Conservation (phyloP, 2,797 vertebrate genomes). For the Phylloscopus collybita region DNA sequence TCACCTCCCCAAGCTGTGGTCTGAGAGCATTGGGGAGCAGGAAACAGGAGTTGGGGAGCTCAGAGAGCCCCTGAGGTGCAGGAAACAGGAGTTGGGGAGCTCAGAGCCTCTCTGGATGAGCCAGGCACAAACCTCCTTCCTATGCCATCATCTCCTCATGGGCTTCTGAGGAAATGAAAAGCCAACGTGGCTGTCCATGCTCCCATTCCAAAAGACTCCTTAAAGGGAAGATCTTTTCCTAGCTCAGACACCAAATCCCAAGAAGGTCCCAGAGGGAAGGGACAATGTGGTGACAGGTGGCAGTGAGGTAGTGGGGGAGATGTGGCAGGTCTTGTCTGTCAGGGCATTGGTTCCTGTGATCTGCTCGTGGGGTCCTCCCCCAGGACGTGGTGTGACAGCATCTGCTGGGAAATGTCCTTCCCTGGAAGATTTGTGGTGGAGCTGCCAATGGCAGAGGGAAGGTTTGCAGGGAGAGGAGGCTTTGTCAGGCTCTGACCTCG, state of each 20-base stretch:
- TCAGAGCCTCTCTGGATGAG: not conserved
- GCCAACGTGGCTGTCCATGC: rapidly evolving
- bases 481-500: not conserved
- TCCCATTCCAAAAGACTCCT: not conserved
- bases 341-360: rapidly evolving
- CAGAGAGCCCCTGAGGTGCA: not conserved
- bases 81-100: not conserved
- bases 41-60: not conserved
- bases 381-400: not conserved
- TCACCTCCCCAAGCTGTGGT: not conserved
- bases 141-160: rapidly evolving
- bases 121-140: not conserved
- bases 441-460: not conserved
- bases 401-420: not conserved
- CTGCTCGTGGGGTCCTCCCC: not conserved
- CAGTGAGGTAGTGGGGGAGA: not conserved
- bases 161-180: not conserved
- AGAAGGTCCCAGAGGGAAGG: not conserved
- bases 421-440: not conserved
- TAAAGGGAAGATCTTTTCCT: not conserved
- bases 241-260: not conserved
- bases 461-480: not conserved
- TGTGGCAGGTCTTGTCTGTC: not conserved
- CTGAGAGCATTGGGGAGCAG: not conserved
- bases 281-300: not conserved